Evolutionary conservation across 2,797 vertebrate species (phyloP).

Genomic region (Melanotaenia nigrans): DNA sequence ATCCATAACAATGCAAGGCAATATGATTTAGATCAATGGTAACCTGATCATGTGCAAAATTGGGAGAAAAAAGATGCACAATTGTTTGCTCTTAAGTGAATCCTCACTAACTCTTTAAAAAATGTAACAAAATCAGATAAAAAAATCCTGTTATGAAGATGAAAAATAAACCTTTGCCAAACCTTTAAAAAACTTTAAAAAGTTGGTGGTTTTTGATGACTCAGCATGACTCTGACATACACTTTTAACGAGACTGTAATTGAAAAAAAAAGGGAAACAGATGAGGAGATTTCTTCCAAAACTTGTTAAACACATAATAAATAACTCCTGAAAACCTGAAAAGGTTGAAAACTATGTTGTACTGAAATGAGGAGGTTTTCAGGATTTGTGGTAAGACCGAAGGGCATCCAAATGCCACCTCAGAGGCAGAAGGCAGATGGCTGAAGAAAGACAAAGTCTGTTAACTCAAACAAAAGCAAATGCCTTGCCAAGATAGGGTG

Average conservation of each 20-base stretch:
- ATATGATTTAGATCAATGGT: neutral
- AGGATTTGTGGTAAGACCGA: neutral
- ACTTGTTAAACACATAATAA: neutral
- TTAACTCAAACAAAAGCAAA: constrained; percentile 1
- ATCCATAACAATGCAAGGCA: neutral
- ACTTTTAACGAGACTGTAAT: constrained; percentile 26
- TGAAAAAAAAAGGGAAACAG: neutral
- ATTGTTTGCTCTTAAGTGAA: neutral
- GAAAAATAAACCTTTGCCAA: constrained; percentile 6
- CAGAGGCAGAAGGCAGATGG: neutral
- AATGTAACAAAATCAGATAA: neutral
- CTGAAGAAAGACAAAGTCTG: neutral
- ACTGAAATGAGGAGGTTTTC: neutral
- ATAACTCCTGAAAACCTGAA: neutral
- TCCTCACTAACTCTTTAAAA: neutral
- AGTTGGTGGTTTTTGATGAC: constrained; percentile 10
- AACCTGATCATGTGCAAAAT: neutral
- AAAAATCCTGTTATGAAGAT: neutral
- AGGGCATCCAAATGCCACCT: neutral
- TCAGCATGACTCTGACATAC: constrained; percentile 30
- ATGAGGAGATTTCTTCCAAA: neutral
- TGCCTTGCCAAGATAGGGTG: neutral
- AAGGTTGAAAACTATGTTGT: neutral
- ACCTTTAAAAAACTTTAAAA: constrained; percentile 28
- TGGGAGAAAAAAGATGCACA: neutral